phyloP scores from a whole-genome alignment of 2,113 vertebrate species.

The Manacus vitellinus region DNA sequence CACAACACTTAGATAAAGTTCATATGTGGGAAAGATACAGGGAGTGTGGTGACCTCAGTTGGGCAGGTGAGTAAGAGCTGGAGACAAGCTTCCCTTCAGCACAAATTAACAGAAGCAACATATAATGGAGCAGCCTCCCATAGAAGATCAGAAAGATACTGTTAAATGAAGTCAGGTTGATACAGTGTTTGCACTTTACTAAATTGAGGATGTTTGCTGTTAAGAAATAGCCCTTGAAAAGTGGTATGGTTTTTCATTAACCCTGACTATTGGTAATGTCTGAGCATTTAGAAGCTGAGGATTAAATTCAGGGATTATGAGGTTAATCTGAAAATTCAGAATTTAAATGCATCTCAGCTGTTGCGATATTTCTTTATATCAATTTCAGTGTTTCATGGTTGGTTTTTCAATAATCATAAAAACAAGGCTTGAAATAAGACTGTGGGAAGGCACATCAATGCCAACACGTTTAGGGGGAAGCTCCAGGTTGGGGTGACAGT shows the following conservation, averaged over 20 bases:
- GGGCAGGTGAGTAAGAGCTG: background rate
- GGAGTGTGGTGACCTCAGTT: background rate
- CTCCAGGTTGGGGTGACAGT: background rate
- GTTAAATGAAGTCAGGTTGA: background rate
- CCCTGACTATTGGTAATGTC: background rate
- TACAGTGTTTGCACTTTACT: background rate
- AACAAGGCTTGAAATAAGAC: background rate
- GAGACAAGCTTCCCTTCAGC: background rate
- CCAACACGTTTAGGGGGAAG: background rate
- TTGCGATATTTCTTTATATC: background rate
- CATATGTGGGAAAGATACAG: background rate
- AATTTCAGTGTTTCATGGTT: background rate
- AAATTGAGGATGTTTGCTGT: background rate
- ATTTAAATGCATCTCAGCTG: background rate
- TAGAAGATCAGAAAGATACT: background rate
- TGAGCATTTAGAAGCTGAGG: background rate
- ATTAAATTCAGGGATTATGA: background rate
- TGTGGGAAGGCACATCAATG: background rate
- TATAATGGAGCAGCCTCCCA: background rate
- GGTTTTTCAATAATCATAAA: background rate
- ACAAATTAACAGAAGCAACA: background rate
- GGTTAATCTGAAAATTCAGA: background rate
- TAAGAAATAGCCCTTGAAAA: background rate
- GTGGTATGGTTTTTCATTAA: background rate
- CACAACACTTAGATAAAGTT: background rate